Evolutionary conservation across 2,113 vertebrate genomes (phyloP), one percentile per base, ranked within the genome.

Genomic region (Hemicordylus capensis): DNA sequence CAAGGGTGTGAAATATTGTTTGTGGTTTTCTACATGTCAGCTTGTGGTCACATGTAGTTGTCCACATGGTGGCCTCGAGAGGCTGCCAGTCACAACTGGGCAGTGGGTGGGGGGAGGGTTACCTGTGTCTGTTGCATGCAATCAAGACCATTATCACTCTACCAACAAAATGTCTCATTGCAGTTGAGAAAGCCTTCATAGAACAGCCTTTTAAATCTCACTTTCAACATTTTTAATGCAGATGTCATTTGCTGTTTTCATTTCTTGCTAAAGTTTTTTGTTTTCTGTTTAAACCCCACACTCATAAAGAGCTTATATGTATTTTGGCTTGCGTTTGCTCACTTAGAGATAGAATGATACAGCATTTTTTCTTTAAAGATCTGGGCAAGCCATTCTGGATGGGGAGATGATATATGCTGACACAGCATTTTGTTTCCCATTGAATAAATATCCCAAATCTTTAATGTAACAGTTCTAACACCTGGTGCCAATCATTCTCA

Each of bases 361-460:
- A 6, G 1, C 15, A 22, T 69, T 75, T 73, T 58, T 9, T 66
- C 31, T n/a, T 63, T 54, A 89, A 87, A 19, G 63, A 89, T 14
- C 3, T 86, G 70, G n/a, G 37, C 10, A 84, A 56, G 63, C 1
- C 10, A 46, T 76, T 75, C 81, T 56, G 58, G 58, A 44, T 19
- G 20, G 56, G 89, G 87, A 61, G 34, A 31, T 59, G 76, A 85
- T 85, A 39, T 89, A 61, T 64, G 83, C 44, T 87, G 59, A 37
- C 26, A 37, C 17, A 78, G 44, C 15, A 66, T 0, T 0, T 48
- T 74, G 22, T 3, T 85, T 58, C 72, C 82, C 39, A 66, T 37
- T 76, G 72, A 85, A 11, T 34, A 87, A 72, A 37, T 84, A 51
- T 39, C 51, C 28, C 44, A 70, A 48, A 79, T 80, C 59, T 75